Conservation (phyloP, 2,797 vertebrate genomes). For the Pipistrellus pipistrellus region DNA sequence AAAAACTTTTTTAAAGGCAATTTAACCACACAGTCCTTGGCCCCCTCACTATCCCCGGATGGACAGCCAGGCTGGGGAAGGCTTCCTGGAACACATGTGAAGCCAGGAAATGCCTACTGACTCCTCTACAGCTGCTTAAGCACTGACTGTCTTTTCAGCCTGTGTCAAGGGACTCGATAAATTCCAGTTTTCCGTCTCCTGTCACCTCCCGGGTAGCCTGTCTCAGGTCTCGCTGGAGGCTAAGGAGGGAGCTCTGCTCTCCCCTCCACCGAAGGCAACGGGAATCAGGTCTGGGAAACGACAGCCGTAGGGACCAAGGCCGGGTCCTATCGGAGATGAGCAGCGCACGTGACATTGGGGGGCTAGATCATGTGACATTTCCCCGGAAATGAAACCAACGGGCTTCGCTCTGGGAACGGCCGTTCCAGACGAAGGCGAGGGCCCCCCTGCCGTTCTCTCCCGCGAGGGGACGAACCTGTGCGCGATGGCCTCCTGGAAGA, state of each 20-base stretch:
- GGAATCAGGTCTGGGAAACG: neutral
- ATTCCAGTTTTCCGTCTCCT: neutral
- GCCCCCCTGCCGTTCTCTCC: neutral
- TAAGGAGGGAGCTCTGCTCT: neutral
- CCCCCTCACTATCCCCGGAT: neutral
- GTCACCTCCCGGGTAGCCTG: neutral
- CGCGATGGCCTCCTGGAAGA: constrained; percentile 97
- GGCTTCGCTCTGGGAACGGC: neutral
- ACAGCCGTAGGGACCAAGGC: neutral
- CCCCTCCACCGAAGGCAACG: neutral
- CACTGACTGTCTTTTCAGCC: neutral
- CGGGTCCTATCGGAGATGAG: neutral
- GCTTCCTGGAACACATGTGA: neutral
- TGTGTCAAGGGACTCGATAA: neutral
- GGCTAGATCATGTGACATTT: neutral
- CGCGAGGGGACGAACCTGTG: constrained; percentile 90
- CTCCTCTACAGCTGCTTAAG: neutral
- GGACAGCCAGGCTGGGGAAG: neutral
- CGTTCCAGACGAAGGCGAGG: neutral
- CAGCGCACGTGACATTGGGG: neutral
- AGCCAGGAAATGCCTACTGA: neutral
- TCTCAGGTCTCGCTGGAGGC: neutral
- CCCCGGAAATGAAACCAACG: neutral
- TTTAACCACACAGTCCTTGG: neutral
- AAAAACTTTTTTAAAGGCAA: no score